Percentiles rank a stretch among this genome's conserved stretches.
Evolutionary conservation across 2,797 vertebrate genomes (phyloP).

Genomic region (Caiman crocodilus): DNA sequence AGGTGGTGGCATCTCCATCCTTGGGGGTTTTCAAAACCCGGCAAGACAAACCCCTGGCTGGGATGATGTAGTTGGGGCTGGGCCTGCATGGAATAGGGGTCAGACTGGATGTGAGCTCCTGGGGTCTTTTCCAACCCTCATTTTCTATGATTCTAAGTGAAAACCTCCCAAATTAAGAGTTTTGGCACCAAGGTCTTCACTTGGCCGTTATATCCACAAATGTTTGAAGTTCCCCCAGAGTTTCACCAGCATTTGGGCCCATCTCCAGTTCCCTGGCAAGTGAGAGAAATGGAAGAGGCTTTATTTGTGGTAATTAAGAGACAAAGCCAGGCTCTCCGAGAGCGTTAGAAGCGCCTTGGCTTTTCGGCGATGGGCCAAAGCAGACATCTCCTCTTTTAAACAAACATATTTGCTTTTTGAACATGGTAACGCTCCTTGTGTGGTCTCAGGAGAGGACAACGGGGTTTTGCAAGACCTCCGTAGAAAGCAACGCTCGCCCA

Average conservation of each 20-base stretch:
- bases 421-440: slow-evolving; percentile 39
- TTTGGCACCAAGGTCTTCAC: background rate
- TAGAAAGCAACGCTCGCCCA: rapidly evolving
- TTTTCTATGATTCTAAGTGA: background rate
- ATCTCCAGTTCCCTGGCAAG: background rate
- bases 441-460: slow-evolving; percentile 54
- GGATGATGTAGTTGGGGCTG: too few relatives aligned
- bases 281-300: background rate
- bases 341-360: background rate
- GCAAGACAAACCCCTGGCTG: too few relatives aligned
- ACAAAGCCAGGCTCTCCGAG: background rate
- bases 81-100: too few relatives aligned
- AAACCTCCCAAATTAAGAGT: background rate
- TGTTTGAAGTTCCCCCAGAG: background rate
- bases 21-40: too few relatives aligned
- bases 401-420: slow-evolving; percentile 45
- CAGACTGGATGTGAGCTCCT: too few relatives aligned
- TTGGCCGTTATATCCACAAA: background rate
- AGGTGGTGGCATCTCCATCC: too few relatives aligned
- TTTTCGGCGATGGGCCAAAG: background rate
- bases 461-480: background rate
- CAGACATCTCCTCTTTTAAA: background rate
- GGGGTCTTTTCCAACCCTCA: too few relatives aligned
- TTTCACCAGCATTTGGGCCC: rapidly evolving
- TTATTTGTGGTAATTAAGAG: background rate